Evolutionary conservation across 1,140 invertebrate species (phyloP).

Genomic region (Drosophila pachea): DNA sequence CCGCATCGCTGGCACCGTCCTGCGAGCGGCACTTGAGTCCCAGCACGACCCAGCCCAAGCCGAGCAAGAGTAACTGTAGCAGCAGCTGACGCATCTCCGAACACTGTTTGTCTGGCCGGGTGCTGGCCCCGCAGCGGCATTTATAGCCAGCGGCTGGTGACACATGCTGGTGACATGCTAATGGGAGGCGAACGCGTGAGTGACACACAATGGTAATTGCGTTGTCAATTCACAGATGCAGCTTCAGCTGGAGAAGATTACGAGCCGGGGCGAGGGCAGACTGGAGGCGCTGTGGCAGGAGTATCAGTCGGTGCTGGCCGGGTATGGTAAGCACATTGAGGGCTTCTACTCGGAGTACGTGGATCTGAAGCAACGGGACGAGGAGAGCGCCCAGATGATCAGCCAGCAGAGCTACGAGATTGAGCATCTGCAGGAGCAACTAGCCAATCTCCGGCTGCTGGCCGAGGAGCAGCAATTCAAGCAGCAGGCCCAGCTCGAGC

Average conservation of each 20-base stretch:
- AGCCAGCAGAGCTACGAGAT: slow-evolving; percentile 69
- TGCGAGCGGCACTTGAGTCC: slow-evolving; percentile 79
- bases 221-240: slow-evolving; percentile 60
- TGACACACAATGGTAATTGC: slow-evolving; percentile 52
- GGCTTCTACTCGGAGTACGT: slow-evolving; percentile 75
- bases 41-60: slow-evolving; percentile 11
- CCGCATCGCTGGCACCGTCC: slow-evolving; percentile 79
- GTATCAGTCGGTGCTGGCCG: slow-evolving; percentile 70
- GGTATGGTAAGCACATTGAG: slow-evolving; percentile 71
- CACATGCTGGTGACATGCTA: slow-evolving; percentile 24
- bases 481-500: slow-evolving; percentile 59
- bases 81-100: slow-evolving; percentile 30
- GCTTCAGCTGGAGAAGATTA: slow-evolving; percentile 71
- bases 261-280: slow-evolving; percentile 61
- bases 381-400: slow-evolving; percentile 66
- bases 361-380: slow-evolving; percentile 74
- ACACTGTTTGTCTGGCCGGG: slow-evolving; percentile 18
- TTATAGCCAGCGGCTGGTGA: slow-evolving; percentile 37
- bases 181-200: slow-evolving; percentile 24
- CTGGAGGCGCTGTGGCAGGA: slow-evolving; percentile 74
- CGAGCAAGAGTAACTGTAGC: slow-evolving; percentile 22
- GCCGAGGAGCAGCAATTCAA: slow-evolving; percentile 58
- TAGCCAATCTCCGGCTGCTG: slow-evolving; percentile 61
- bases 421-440: slow-evolving; percentile 57
- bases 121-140: background rate